phyloP scores from a whole-genome alignment of 2,113 vertebrate species.

The Dicerorhinus sumatrensis region DNA sequence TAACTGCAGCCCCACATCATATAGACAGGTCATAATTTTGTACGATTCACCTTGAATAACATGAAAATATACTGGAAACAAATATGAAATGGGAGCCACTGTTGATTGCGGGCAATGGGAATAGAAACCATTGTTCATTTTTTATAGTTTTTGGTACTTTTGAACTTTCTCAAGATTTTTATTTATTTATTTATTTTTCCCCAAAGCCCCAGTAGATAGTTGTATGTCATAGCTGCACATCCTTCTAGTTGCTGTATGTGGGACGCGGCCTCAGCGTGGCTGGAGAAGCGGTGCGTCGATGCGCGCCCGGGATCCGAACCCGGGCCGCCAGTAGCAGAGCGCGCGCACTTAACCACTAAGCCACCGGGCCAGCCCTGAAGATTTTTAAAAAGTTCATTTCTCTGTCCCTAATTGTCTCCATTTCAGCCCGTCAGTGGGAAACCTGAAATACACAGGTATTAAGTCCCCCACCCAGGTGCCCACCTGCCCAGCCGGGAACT shows the following conservation, averaged over 20 bases:
- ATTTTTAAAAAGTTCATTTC: neutral
- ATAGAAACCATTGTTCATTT: neutral
- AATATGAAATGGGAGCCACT: too few relatives aligned
- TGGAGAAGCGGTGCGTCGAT: too few relatives aligned
- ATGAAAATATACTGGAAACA: neutral
- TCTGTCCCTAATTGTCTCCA: neutral
- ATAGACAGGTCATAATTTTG: neutral
- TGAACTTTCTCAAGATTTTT: neutral
- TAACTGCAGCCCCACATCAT: neutral
- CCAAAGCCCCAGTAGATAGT: too few relatives aligned
- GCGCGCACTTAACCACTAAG: too few relatives aligned
- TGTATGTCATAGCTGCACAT: too few relatives aligned
- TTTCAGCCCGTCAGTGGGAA: neutral
- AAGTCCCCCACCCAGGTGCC: accelerated
- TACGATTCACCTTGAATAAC: neutral
- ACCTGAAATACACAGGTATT: neutral
- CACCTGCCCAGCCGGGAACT: neutral
- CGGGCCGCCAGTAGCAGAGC: too few relatives aligned
- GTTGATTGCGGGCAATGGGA: neutral
- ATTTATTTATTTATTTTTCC: too few relatives aligned
- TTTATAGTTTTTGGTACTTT: neutral
- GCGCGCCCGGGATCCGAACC: too few relatives aligned
- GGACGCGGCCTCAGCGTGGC: too few relatives aligned
- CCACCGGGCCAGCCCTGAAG: too few relatives aligned
- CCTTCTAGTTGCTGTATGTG: too few relatives aligned